Evolutionary conservation across 1,140 invertebrate species (phyloP), one percentile per base, ranked within the genome.

Genomic region (Calephelis nemesis): DNA sequence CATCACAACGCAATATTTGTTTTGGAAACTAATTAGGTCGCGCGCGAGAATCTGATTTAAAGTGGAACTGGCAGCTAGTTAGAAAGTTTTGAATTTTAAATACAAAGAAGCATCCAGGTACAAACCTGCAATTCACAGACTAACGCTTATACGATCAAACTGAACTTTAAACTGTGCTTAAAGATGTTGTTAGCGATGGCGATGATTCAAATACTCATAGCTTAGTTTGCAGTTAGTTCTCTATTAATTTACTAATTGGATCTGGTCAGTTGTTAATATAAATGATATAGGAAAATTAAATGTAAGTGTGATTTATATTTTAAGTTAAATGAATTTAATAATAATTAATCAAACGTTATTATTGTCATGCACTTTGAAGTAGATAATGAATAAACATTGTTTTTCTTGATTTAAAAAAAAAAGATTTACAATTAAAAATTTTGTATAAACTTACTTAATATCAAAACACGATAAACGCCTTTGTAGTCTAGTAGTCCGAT

Each of bases 121-220:
- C 30, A 58, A 15, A 79, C 78, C 77, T 82, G 71, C 80, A 82
- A 85, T 86, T 80, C 78, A 75, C 66, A 81, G 78, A 83, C 82
- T 85, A 88, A 88, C 85, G 79, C 75, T 88, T 86, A 88, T 77
- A 84, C 81, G 81, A 90, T 87, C 82, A 84, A 81, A 83, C 84
- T 82, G 73, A 81, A 85, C 77, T 82, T 81, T 77, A 83, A 86
- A 86, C 80, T 84, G 67, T 74, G 77, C 73, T 88, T 84, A 88
- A 90, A 87, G 88, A 87, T 90, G 84, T 90, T 87, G 86, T 87
- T 90, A 87, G 81, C 73, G 77, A 77, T 74, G 73, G 74, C 76
- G 71, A 82, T 83, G 75, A 81, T 75, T 79, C 72, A 73, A 71
- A 69, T 74, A 74, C 78, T 81, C 73, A 78, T 72, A 80, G 71